Percentiles rank a stretch among this genome's conserved stretches.
Conservation (phyloP, 2,797 vertebrate genomes). For the Harpagifer antarcticus region DNA sequence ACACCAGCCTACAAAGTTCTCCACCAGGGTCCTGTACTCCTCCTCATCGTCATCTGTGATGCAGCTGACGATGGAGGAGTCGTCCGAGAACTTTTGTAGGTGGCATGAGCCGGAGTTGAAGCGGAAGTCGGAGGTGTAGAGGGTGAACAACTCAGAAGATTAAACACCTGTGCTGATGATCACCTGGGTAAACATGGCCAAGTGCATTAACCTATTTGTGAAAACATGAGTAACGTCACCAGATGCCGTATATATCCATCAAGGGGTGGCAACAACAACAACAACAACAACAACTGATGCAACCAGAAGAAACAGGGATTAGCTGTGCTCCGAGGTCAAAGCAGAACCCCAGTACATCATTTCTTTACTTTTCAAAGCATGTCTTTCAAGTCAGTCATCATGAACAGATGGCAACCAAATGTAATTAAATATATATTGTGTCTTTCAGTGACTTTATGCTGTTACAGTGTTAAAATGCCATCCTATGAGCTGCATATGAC, state of each 20-base stretch:
- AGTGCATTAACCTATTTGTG: constrained; percentile 52
- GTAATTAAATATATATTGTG: too few species aligned
- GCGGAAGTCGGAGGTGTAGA: too few species aligned
- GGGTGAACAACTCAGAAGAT: not conserved
- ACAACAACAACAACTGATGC: constrained; percentile 51
- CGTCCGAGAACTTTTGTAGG: too few species aligned
- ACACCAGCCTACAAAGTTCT: too few species aligned
- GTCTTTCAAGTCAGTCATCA: not conserved
- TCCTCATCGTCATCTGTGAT: too few species aligned
- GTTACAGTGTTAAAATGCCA: too few species aligned
- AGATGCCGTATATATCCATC: constrained; percentile 45
- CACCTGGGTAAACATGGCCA: constrained; percentile 4
- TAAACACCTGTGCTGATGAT: constrained; percentile 2
- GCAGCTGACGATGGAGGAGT: too few species aligned
- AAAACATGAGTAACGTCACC: constrained; percentile 31
- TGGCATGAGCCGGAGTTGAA: too few species aligned
- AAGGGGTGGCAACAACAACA: not conserved
- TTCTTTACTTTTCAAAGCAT: not conserved
- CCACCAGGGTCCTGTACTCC: too few species aligned
- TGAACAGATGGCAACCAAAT: not conserved
- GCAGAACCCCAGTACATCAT: not conserved
- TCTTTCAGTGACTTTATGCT: too few species aligned
- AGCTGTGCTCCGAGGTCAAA: constrained; percentile 4
- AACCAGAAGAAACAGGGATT: constrained; percentile 58
- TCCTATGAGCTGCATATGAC: too few species aligned